Evolutionary conservation across 2,888 invertebrate species (phyloP), one percentile per base, ranked within the genome.

Genomic region (Vandiemenella viatica): DNA sequence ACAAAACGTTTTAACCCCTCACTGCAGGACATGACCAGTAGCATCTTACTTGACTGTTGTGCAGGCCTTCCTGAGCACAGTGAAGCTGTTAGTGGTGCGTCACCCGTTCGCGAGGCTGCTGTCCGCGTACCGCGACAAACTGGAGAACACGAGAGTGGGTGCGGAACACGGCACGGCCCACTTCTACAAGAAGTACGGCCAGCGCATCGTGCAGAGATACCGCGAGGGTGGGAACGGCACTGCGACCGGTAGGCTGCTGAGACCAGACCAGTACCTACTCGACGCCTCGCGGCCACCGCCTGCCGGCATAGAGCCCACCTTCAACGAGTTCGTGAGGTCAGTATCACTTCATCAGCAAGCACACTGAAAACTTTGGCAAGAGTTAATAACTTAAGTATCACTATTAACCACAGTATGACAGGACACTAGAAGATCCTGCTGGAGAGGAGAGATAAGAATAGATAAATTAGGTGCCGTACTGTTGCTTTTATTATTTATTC

Each of bases 51-150:
- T n/a, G n/a, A n/a, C n/a, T n/a, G n/a, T 32, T 41, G 55, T 50
- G 19, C 56, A 67, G 65, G 61, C 62, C 16, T 55, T 75, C 16
- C 58, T 61, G 38, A 60, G 59, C 44, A 71, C 71, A 48, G 61
- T 64, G 50, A 75, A 72, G 57, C 63, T 76, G 37, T 54, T 76
- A 41, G 69, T 76, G 37, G 75, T 76, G n/a, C 64, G 77, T 8
- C 74, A 77, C 59, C 77, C 77, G 1, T 72, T 76, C 53, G 75
- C 75, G 54, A 63, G 77, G 48, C 57, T 77, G 22, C 60, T 77
- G 19, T 76, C 76, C 4, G 76, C 76, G 0, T 77, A 72, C 58
- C 63, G 74, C 23, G 76, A 77, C 59, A 77, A 77, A 60, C 66
- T 77, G 53, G 69, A 69, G 53, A 66, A 67, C 56, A 62, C 65